Evolutionary conservation across 2,888 invertebrate genomes (phyloP).

Genomic region (Agrochola litura): DNA sequence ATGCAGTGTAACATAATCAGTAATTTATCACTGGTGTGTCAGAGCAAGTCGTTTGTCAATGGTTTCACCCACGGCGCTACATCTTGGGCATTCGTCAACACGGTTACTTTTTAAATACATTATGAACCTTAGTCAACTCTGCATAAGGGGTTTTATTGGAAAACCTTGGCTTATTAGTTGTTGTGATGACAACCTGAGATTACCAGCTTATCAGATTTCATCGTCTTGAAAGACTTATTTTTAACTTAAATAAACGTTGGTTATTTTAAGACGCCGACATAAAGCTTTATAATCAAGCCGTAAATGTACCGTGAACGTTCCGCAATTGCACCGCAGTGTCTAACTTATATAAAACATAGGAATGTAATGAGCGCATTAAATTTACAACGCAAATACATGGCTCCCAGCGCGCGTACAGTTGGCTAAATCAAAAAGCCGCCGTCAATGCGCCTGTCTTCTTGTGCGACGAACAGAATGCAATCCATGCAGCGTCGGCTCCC

Average conservation of each 20-base stretch:
- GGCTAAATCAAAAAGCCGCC: constrained; percentile 82
- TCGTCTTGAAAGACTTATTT: constrained; percentile 83
- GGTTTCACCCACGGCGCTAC: constrained; percentile 86
- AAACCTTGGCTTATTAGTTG: constrained; percentile 76
- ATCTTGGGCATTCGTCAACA: constrained; percentile 85
- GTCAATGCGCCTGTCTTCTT: constrained; percentile 84
- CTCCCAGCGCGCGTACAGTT: constrained; percentile 71
- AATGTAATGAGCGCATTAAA: constrained; percentile 77
- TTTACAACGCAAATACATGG: constrained; percentile 74
- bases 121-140: constrained; percentile 76
- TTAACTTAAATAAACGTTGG: constrained; percentile 73
- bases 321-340: constrained; percentile 65
- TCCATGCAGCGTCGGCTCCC: constrained; percentile 82
- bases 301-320: constrained; percentile 64
- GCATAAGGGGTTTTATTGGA: constrained; percentile 76
- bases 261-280: constrained; percentile 65
- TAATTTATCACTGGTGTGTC: constrained; percentile 89
- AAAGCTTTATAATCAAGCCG: constrained; percentile 65
- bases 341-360: constrained; percentile 68
- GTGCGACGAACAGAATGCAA: constrained; percentile 86
- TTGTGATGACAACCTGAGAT: constrained; percentile 87
- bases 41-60: constrained; percentile 88
- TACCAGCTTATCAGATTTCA: constrained; percentile 86
- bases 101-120: constrained; percentile 66
- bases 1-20: constrained; percentile 89